These are phyloP conservation scores for Myiozetetes cayanensis DNA, from an alignment of 2,113 vertebrate species.

Conservation along the genomic window DNA sequence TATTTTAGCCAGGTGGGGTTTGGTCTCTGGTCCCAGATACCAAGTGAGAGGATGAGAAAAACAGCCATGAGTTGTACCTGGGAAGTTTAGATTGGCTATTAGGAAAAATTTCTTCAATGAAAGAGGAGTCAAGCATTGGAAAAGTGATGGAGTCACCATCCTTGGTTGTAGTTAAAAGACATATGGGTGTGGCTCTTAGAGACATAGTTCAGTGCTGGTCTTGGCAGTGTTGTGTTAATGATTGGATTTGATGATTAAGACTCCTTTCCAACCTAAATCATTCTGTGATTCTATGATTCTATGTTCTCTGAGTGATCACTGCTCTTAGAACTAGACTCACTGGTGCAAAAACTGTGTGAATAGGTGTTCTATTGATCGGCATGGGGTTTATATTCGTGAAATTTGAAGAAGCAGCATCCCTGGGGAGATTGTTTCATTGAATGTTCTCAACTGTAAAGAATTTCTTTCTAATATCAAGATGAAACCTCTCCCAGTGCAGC, in stretches of 20 bases:
- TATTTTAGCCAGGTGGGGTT: accelerated
- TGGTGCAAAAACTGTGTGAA: not conserved
- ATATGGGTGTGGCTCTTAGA: accelerated
- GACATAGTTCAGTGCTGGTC: not conserved
- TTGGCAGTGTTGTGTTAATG: not conserved
- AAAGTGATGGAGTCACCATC: not conserved
- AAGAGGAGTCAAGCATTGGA: not conserved
- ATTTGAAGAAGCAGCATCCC: not conserved
- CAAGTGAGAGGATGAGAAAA: not conserved
- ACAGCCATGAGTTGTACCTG: not conserved
- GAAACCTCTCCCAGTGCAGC: not conserved
- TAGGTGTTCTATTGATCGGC: not conserved
- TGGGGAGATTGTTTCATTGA: not conserved
- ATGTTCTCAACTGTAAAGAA: not conserved
- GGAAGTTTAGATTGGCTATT: not conserved
- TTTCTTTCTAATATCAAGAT: not conserved
- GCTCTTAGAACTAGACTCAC: not conserved
- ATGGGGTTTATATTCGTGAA: accelerated
- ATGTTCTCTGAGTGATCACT: not conserved
- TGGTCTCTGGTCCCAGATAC: not conserved
- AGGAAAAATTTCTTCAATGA: not conserved
- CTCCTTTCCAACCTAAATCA: not conserved
- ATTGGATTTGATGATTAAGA: not conserved
- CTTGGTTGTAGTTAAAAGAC: not conserved
- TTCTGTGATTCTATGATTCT: not conserved